Evolutionary conservation across 2,113 vertebrate species (phyloP), one percentile per base, ranked within the genome.

Genomic region (Perca fluviatilis): DNA sequence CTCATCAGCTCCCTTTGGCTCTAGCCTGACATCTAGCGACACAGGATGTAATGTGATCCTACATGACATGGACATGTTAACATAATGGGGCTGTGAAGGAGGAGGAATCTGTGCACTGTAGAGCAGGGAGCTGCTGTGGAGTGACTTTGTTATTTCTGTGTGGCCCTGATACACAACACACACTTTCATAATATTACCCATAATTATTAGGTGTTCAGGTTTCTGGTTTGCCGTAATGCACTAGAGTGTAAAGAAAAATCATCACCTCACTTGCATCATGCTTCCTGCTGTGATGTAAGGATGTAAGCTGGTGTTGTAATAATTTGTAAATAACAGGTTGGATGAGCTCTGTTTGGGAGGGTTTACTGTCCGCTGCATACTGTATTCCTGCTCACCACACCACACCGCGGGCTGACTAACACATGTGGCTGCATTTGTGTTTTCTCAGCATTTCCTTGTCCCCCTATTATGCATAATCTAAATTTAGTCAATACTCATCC

Each of bases 21-120:
- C 94, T 81, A 93, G 90, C 72, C 92, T 95, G 94, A 94, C 94
- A 95, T 91, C 94, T 94, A 95, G 94, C 89, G 94, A 91, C 92
- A 83, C 78, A 56, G 85, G 78, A 74, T 56, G 91, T 84, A 88
- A 90, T 23, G 78, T 67, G 87, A 86, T 80, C 80, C 76, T 57
- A 66, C 88, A 81, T 85, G 89, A 86, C 75, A 81, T 5, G 64
- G 49, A 67, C 79, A 67, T 78, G 82, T 87, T 79, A 86, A 78
- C 83, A 79, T 66, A 43, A 74, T 43, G 47, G 65, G 71, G 30
- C 71, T 81, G 70, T 50, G 73, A 2, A 56, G 77, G 75, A 77
- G 75, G 66, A 53, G 46, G 77, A 66, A 36, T 70, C 23, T 19
- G 25, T 77, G 66, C 54, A 56, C 27, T 30, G 36, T 19, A 0